Evolutionary conservation across 2,797 vertebrate species (phyloP), one percentile per base, ranked within the genome.

Genomic region (Podargus strigoides): DNA sequence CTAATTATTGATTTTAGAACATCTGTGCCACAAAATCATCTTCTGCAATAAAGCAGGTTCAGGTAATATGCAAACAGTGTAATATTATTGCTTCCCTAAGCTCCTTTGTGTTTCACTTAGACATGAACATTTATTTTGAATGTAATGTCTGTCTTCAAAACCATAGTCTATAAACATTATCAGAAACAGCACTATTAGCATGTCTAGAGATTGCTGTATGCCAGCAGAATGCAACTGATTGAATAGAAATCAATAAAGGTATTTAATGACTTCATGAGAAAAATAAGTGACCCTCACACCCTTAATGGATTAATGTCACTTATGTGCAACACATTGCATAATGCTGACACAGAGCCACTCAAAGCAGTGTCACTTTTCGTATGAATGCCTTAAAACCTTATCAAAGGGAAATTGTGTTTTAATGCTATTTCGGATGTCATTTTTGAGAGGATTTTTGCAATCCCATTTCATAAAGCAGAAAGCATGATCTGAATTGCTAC

Each of bases 231-330:
- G 87, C 89, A 78, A 85, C 83, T 60, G 89, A 97, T 69, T 96
- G 98, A 98, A 98, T 97, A 98, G 97, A 98, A 98, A 98, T 98
- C 96, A 97, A 98, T 98, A 97, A 97, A 97, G 96, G 98, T 98
- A 98, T 98, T 98, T 98, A 96, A 97, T 96, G 96, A 98, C 98
- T 97, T 80, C 84, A 95, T 66, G 89, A 98, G 97, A 97, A 97
- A 98, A 98, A 98, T 98, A 97, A 98, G 98, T 97, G 98, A 98
- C 98, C 98, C 98, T 97, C 94, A 55, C 97, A 98, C 96, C 96
- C 97, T 96, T 98, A 98, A 98, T 98, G 96, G 97, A 98, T 98
- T 97, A 96, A 90, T 96, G 97, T 97, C 97, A 97, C 97, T 97
- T 94, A 94, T 32, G 94, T 94, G 95, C 97, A 97, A 96, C 95